Conservation (phyloP, 2,113 vertebrate genomes). For the Cephalopterus ornatus region DNA sequence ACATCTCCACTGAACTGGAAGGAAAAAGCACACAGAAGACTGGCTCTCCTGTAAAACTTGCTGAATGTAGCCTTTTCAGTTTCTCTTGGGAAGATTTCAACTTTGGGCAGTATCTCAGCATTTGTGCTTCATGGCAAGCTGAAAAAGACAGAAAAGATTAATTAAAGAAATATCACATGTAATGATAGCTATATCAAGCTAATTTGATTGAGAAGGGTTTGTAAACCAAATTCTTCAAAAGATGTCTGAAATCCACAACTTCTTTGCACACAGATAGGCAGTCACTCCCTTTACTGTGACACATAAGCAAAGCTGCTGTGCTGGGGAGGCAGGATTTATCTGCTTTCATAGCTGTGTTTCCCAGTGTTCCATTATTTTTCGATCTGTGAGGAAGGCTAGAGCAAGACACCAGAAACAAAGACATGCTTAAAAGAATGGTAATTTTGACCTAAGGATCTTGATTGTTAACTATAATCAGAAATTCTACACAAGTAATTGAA, state of each 20-base stretch:
- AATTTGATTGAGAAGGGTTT: not conserved
- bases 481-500: not conserved
- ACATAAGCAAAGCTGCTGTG: not conserved
- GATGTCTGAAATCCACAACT: not conserved
- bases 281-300: not conserved
- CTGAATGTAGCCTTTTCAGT: conserved; percentile 52
- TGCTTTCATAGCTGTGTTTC: not conserved
- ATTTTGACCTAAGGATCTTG: not conserved
- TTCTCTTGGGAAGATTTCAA: conserved; percentile 60
- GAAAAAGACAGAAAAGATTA: conserved; percentile 20
- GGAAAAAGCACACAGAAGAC: conserved; percentile 59
- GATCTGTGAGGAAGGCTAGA: not conserved
- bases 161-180: not conserved
- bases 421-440: not conserved
- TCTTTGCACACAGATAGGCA: not conserved
- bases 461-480: not conserved
- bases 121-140: conserved; percentile 99
- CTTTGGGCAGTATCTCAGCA: conserved; percentile 82
- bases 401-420: not conserved
- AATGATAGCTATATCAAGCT: not conserved
- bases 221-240: not conserved
- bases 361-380: not conserved
- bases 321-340: not conserved
- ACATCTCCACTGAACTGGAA: conserved; percentile 52
- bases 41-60: conserved; percentile 62